phyloP scores from a whole-genome alignment of 2,888 invertebrate species.

The Sipunculus nudus region DNA sequence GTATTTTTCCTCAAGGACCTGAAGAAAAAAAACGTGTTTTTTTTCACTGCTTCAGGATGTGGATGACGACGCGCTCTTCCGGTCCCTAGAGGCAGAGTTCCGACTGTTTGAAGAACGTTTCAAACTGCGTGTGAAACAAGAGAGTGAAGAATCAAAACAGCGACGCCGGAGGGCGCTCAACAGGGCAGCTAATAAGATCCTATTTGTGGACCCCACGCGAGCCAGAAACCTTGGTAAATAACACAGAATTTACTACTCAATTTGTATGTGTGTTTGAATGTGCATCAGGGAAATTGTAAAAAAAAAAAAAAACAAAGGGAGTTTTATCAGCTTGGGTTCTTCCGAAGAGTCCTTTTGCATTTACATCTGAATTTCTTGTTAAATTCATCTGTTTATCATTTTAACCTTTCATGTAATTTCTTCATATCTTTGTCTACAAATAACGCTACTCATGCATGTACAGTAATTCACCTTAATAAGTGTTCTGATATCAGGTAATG shows the following conservation, averaged over 20 bases:
- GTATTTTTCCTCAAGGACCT: too few relatives aligned
- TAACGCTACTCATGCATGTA: too few relatives aligned
- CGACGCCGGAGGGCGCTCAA: not conserved
- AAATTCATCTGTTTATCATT: too few relatives aligned
- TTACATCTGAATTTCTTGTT: too few relatives aligned
- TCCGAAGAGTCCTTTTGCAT: too few relatives aligned
- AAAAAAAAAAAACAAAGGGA: too few relatives aligned
- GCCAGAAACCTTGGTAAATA: slow-evolving; percentile 32
- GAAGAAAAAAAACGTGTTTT: too few relatives aligned
- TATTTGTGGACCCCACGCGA: slow-evolving; percentile 26
- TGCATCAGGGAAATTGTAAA: not conserved
- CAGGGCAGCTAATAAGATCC: not conserved
- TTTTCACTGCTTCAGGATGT: not conserved
- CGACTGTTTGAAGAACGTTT: slow-evolving; percentile 24
- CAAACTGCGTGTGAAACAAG: slow-evolving; percentile 11
- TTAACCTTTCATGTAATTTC: too few relatives aligned
- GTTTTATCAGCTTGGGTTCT: too few relatives aligned
- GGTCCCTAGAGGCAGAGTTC: slow-evolving; percentile 30
- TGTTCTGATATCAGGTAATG: too few relatives aligned
- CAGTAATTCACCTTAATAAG: too few relatives aligned
- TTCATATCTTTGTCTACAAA: too few relatives aligned
- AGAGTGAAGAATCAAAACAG: not conserved
- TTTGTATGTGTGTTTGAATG: not conserved
- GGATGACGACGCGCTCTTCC: slow-evolving; percentile 3
- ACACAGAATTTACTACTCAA: not conserved